Base-by-base conservation (phyloP, 2,797 vertebrate species). In the Sarcoramphus papa region DNA sequence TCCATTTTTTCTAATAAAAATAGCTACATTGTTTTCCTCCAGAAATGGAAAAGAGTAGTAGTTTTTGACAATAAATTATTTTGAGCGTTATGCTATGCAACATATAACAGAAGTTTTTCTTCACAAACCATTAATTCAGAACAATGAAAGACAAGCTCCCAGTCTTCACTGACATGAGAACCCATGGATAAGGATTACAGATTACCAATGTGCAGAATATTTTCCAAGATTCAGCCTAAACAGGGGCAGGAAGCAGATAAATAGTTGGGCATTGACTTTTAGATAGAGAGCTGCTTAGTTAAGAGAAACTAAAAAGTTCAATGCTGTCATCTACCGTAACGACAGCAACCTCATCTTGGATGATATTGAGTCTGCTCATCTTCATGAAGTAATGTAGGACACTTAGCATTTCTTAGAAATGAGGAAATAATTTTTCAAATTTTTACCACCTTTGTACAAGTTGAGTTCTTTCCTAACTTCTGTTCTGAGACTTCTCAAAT, bases 341-440 rank as follows among this genome's bases (percentile, higher is more conserved):
- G 30, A 25, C 1, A 37, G 18, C 9, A 20, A 83, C 31, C 30
- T 68, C 68, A 35, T 28, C 50, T 40, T 7, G 30, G 25, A 21
- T 0, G 1, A 35, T 12, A 33, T 2, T 1, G 25, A 51, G 23
- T 24, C n/a, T 41, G 23, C 25, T 64, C 8, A 17, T 57, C 48
- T 64, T 51, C 0, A 1, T 28, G 28, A 70, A 64, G 22, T 12
- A 11, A 14, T 0, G 3, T 4, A 45, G 7, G 18, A 64, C 43
- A 28, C 22, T 40, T 23, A 11, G 10, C 4, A 2, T 10, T 27
- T 24, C 22, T 35, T 47, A 24, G 33, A 51, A 56, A 21, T 4
- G 8, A 63, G 8, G 14, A 77, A 33, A 15, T 17, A 18, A 4
- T 51, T 59, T 62, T 51, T 16, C 6, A 27, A 28, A 28, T 33